These are phyloP conservation scores for Artemia sinica DNA, from an alignment of 2,888 invertebrate genomes.

Conservation along the genomic window DNA sequence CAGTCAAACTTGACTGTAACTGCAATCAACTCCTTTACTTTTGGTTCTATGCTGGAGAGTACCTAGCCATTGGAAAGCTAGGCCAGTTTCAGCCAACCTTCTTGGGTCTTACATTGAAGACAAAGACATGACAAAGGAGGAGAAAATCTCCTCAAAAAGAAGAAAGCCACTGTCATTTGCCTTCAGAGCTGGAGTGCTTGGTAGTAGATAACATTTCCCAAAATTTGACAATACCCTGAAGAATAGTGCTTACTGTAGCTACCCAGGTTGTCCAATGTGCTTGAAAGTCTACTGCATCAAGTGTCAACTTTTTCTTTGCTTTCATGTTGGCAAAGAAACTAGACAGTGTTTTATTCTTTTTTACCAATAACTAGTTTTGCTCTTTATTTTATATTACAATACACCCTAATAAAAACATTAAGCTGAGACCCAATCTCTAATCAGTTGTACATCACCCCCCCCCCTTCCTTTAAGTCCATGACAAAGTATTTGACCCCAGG, in stretches of 20 bases:
- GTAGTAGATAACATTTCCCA: not conserved
- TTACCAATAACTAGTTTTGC: not conserved
- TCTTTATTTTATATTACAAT: not conserved
- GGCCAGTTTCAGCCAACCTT: not conserved
- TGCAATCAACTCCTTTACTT: not conserved
- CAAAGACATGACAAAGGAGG: not conserved
- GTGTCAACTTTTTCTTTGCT: constrained; percentile 11
- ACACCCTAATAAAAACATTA: not conserved
- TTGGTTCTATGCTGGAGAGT: not conserved
- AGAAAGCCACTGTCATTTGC: constrained; percentile 7
- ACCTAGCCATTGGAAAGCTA: not conserved
- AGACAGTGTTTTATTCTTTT: constrained; percentile 1
- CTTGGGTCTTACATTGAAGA: not conserved
- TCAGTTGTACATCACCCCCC: not conserved
- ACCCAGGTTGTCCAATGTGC: not conserved
- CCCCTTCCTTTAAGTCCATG: not conserved
- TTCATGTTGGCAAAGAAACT: not conserved
- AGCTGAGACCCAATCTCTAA: not conserved
- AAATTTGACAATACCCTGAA: not conserved
- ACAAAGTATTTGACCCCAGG: not conserved
- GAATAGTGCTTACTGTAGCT: not conserved
- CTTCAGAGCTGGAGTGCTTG: not conserved
- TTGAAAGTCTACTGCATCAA: constrained; percentile 7
- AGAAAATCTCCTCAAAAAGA: not conserved
- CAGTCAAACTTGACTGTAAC: not conserved